Evolutionary conservation across 2,797 vertebrate species (phyloP).

Genomic region (Macropus fuliginosus): DNA sequence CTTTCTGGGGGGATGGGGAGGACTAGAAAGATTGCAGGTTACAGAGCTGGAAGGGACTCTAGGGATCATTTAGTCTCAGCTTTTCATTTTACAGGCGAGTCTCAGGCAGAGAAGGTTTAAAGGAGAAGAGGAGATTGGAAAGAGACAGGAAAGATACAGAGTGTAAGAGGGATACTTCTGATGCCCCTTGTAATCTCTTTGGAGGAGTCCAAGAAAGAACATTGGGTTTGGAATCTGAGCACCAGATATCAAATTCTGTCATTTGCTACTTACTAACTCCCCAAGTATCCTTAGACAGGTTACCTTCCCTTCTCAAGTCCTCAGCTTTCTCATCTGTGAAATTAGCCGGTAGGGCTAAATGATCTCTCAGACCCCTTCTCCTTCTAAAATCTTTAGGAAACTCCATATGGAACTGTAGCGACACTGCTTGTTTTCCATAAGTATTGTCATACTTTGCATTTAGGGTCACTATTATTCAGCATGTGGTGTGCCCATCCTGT

Average conservation of each 20-base stretch:
- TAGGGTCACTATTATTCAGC: slow-evolving; percentile 21
- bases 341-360: neutral
- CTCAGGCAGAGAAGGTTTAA: neutral
- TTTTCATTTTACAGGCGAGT: neutral
- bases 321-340: neutral
- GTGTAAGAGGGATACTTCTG: neutral
- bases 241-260: neutral
- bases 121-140: neutral
- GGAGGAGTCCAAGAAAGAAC: neutral
- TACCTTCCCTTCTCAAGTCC: neutral
- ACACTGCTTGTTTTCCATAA: neutral
- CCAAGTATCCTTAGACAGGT: neutral
- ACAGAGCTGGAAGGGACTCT: neutral
- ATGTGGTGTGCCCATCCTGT: slow-evolving; percentile 8
- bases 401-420: neutral
- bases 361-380: neutral
- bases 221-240: neutral
- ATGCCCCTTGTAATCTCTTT: neutral
- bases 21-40: neutral
- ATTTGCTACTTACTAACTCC: neutral
- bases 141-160: neutral
- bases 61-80: neutral
- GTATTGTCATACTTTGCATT: slow-evolving; percentile 8
- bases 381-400: neutral
- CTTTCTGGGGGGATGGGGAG: neutral